phyloP scores from a whole-genome alignment of 2,797 vertebrate species.

The Heterohyrax brucei region DNA sequence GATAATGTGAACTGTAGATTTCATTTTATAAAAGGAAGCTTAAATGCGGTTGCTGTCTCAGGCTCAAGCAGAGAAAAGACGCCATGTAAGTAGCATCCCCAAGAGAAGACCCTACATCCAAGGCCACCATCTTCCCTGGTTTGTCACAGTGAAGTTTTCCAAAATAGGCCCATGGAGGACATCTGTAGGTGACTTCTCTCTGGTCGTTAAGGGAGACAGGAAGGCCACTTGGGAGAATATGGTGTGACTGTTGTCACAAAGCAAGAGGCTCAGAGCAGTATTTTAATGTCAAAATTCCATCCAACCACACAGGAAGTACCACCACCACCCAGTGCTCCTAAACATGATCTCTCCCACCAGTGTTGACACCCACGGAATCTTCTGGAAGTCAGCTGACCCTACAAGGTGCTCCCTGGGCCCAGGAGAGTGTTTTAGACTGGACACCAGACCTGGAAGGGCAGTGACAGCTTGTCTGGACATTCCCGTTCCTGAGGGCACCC shows the following conservation, averaged over 20 bases:
- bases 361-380: neutral
- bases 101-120: neutral
- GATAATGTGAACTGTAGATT: neutral
- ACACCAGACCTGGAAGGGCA: neutral
- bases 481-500: neutral
- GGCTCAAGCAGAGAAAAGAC: neutral
- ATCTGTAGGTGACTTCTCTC: neutral
- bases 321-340: accelerated
- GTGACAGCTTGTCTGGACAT: accelerated
- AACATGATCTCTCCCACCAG: accelerated
- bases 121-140: neutral
- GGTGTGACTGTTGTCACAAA: neutral
- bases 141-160: neutral
- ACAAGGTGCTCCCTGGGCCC: neutral
- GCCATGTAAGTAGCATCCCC: neutral
- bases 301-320: neutral
- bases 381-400: slow-evolving; percentile 17
- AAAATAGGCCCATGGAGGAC: neutral
- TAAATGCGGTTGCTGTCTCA: neutral
- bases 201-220: accelerated
- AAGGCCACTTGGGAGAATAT: neutral
- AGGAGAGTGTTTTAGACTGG: neutral
- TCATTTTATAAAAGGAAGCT: neutral
- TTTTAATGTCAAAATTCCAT: neutral
- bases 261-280: neutral